Conservation (phyloP, 2,113 vertebrate species). For the Hirundichthys speculiger region DNA sequence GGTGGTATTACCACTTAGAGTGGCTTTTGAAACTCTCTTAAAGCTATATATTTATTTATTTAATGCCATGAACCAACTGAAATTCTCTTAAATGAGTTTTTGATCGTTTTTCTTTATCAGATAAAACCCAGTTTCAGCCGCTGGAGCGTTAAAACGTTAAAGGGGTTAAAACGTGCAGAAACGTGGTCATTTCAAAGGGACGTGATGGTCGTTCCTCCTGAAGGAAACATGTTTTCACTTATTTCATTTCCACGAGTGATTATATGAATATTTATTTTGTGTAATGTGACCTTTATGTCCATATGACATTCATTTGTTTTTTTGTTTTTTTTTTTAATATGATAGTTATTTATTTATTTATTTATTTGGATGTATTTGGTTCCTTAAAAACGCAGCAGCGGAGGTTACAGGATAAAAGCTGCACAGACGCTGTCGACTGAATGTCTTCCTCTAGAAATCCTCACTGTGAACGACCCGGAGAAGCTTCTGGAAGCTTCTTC, state of each 20-base stretch:
- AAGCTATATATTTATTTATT: too few relatives aligned
- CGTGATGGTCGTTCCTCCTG: constrained; percentile 16
- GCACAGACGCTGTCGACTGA: constrained; percentile 18
- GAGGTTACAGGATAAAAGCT: not conserved
- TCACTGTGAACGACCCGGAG: constrained; percentile 48
- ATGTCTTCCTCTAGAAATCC: constrained; percentile 10
- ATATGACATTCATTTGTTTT: constrained; percentile 53
- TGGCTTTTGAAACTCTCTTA: too few relatives aligned
- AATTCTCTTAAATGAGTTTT: too few relatives aligned
- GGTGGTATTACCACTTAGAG: too few relatives aligned
- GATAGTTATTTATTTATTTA: not conserved
- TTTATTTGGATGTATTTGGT: too few relatives aligned
- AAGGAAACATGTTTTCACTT: constrained; percentile 40
- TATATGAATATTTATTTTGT: constrained; percentile 69
- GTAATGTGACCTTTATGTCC: constrained; percentile 44
- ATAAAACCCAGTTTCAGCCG: too few relatives aligned
- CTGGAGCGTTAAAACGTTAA: too few relatives aligned
- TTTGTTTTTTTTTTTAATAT: constrained; percentile 37
- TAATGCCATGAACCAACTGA: too few relatives aligned
- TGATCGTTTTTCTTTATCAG: too few relatives aligned
- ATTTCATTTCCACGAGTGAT: constrained; percentile 38
- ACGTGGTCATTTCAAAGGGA: not conserved
- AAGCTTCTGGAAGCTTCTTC: not conserved
- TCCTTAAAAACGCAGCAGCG: too few relatives aligned
- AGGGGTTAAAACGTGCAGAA: constrained; percentile 12